phyloP scores from a whole-genome alignment of 1,140 invertebrate genomes.

The Bursaphelenchus mucronatus region DNA sequence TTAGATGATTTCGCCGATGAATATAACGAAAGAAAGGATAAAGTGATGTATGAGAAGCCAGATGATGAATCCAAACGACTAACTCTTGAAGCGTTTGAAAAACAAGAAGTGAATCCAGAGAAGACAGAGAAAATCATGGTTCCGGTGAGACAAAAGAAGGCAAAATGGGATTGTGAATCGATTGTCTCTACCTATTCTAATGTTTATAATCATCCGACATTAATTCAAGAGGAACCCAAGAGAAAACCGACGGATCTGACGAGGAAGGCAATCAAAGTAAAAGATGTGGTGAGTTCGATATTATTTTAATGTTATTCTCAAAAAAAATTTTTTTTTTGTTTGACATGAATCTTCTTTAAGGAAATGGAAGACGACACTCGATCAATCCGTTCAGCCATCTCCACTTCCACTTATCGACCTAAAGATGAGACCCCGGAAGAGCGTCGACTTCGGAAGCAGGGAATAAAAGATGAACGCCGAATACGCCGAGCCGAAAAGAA shows the following conservation, averaged over 20 bases:
- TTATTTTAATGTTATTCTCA: background rate
- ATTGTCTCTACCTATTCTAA: slow-evolving; percentile 65
- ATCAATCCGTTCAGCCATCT: slow-evolving; percentile 63
- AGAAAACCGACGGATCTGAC: slow-evolving; percentile 46
- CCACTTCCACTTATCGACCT: slow-evolving; percentile 64
- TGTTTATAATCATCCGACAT: slow-evolving; percentile 53
- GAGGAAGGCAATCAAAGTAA: slow-evolving; percentile 50
- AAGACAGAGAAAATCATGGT: slow-evolving; percentile 65
- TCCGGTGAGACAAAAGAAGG: slow-evolving; percentile 37
- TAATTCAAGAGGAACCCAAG: slow-evolving; percentile 71
- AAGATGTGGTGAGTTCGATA: slow-evolving; percentile 6
- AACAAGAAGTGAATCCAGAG: slow-evolving; percentile 68
- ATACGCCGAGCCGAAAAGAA: slow-evolving; percentile 81
- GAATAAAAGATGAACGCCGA: slow-evolving; percentile 41
- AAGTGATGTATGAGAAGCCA: slow-evolving; percentile 36
- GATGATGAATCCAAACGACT: slow-evolving; percentile 30
- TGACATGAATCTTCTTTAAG: slow-evolving; percentile 6
- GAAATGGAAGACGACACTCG: slow-evolving; percentile 36
- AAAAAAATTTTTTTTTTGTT: background rate
- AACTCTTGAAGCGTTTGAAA: slow-evolving; percentile 20
- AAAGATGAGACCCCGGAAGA: slow-evolving; percentile 79
- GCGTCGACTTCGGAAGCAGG: slow-evolving; percentile 65
- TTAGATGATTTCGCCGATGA: slow-evolving; percentile 26
- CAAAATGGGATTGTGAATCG: slow-evolving; percentile 86
- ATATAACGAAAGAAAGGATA: slow-evolving; percentile 29